phyloP scores from a whole-genome alignment of 2,797 vertebrate species.

The Meriones psammophilus region DNA sequence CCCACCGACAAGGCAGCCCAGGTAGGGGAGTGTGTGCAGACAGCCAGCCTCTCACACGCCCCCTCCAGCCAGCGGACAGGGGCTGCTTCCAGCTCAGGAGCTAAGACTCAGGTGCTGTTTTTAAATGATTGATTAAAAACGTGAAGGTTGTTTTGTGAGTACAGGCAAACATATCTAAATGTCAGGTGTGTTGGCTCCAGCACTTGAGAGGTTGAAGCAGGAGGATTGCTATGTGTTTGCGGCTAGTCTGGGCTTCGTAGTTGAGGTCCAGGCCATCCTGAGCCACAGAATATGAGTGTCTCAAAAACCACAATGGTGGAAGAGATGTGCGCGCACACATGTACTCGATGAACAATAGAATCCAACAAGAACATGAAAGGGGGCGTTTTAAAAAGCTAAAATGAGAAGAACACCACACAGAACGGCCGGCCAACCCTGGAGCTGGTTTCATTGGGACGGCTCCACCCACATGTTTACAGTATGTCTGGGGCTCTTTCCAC shows the following conservation, averaged over 20 bases:
- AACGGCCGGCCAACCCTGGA: neutral
- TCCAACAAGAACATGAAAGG: neutral
- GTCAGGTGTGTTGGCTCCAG: neutral
- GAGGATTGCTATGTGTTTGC: neutral
- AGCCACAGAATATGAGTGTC: neutral
- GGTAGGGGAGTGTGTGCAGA: neutral
- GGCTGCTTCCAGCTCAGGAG: neutral
- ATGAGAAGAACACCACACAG: neutral
- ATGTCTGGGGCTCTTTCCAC: neutral
- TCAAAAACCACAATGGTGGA: neutral
- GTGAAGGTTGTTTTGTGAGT: neutral
- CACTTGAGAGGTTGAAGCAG: neutral
- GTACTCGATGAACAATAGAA: neutral
- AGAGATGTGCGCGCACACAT: neutral
- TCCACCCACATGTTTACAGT: neutral
- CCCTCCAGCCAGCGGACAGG: neutral
- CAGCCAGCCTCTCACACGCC: neutral
- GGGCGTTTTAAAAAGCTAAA: neutral
- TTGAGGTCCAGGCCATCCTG: neutral
- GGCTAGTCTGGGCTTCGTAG: neutral
- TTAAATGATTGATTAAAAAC: neutral
- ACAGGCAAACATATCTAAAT: neutral
- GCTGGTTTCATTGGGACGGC: neutral
- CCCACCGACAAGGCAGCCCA: too few species aligned
- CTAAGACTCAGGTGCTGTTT: neutral